A percentile compares a stretch with the other conserved stretches of the same genome.
These are phyloP conservation scores for Xenops minutus DNA, from an alignment of 2,797 vertebrate genomes.

Conservation along the genomic window DNA sequence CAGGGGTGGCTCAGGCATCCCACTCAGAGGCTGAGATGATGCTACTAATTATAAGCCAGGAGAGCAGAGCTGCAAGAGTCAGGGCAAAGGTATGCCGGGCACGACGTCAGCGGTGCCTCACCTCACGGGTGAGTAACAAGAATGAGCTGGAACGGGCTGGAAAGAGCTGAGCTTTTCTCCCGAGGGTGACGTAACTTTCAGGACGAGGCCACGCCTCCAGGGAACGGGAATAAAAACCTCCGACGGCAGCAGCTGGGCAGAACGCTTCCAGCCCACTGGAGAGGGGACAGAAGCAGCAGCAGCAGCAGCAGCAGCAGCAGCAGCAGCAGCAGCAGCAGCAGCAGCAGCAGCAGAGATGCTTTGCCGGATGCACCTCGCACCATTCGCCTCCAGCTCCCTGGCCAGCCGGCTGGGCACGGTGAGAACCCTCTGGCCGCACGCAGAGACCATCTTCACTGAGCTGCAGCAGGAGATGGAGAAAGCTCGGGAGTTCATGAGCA, in stretches of 20 bases:
- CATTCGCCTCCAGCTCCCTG: constrained; percentile 27
- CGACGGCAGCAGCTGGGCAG: neutral
- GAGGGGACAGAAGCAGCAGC: neutral
- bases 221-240: neutral
- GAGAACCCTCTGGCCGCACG: constrained; percentile 43
- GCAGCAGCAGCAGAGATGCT: neutral
- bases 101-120: neutral
- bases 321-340: fast-evolving
- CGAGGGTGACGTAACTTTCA: neutral
- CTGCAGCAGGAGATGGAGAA: constrained; percentile 56
- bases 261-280: neutral
- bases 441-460: constrained; percentile 45
- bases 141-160: constrained; percentile 52
- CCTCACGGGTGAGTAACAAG: constrained; percentile 20
- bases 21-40: constrained; percentile 15
- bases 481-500: constrained; percentile 53
- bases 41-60: constrained; percentile 57
- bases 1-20: neutral
- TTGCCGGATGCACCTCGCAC: constrained; percentile 44
- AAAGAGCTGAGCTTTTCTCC: constrained; percentile 33
- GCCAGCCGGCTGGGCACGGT: constrained; percentile 26
- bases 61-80: neutral
- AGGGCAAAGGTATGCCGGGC: constrained; percentile 19
- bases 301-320: fast-evolving
- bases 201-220: neutral